These are phyloP conservation scores for Actinostola sp. DNA, from an alignment of 92 coral and sea anemone species.

Conservation along the genomic window DNA sequence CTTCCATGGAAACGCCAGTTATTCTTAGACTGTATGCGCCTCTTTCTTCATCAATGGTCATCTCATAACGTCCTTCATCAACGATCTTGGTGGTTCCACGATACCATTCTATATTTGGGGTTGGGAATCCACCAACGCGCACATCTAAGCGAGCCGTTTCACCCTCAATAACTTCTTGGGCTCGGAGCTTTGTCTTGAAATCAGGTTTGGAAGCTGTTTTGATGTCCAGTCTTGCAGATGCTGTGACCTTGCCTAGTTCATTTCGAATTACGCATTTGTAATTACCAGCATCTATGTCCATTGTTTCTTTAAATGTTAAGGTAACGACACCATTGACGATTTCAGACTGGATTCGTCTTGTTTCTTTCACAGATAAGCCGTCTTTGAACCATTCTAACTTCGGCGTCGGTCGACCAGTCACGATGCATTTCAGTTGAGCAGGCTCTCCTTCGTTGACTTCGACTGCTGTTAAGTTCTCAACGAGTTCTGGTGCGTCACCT, in stretches of 20 bases:
- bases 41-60: constrained; percentile 57
- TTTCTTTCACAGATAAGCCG: constrained; percentile 71
- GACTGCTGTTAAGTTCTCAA: constrained; percentile 60
- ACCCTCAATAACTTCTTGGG: constrained; percentile 54
- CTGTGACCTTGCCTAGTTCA: constrained; percentile 72
- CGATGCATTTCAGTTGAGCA: constrained; percentile 76
- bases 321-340: constrained; percentile 61
- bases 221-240: constrained; percentile 65
- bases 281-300: constrained; percentile 75
- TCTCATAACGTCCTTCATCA: constrained; percentile 79
- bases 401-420: constrained; percentile 83
- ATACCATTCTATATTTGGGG: constrained; percentile 83
- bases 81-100: constrained; percentile 67
- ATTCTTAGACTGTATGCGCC: constrained; percentile 67
- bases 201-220: constrained; percentile 76
- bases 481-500: constrained; percentile 73
- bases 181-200: constrained; percentile 77
- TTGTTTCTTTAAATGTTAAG: constrained; percentile 66
- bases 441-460: constrained; percentile 80
- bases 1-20: constrained; percentile 64
- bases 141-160: constrained; percentile 58
- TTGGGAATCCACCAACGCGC: constrained; percentile 64
- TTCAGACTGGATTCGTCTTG: constrained; percentile 67
- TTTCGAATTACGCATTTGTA: constrained; percentile 87
- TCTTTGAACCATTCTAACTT: constrained; percentile 87